Evolutionary conservation across 2,113 vertebrate genomes (phyloP), one percentile per base, ranked within the genome.

Genomic region (Apus apus): DNA sequence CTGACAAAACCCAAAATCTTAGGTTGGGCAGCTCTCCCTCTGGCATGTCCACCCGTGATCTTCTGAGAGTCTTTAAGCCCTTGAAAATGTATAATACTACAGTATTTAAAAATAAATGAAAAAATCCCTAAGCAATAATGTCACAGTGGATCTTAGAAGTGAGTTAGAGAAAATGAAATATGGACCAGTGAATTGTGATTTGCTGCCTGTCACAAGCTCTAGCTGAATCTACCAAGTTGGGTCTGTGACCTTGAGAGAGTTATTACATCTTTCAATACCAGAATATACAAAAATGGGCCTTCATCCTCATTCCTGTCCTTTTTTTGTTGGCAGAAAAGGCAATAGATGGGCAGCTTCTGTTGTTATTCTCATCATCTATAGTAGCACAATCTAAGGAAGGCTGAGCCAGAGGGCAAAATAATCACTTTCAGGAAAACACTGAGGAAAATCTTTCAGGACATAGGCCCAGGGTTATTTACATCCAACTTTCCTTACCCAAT

Each of bases 41-140:
- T 0, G 0, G 57, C 1, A 0, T 8, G 30, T 68, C 68, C 34
- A 76, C 12, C 11, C 11, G 3, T 26, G 53, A 26, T 65, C 13
- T n/a, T 65, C 53, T 81, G 25, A 32, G 73, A 11, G n/a, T 62
- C 43, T 57, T 71, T 17, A 66, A 34, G 30, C 3, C 29, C 15
- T 4, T 74, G 32, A 32, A 89, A 70, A 66, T 65, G 5, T 50
- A 1, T 18, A 29, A 54, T 53, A 9, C 16, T 46, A 3, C 5
- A 22, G 36, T 62, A 15, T 67, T 80, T 61, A 13, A 83, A 68
- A 76, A 68, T 5, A 77, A 88, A 68, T 53, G 2, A 30, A 46
- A 73, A 61, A 75, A 15, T 8, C 13, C 15, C 5, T 8, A 22
- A 45, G 38, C 60, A 53, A 29, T 48, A 40, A 36, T 8, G 15